A percentile compares a stretch with the other conserved stretches of the same genome.
phyloP scores from a whole-genome alignment of 92 coral and sea anemone genomes.

The Epizoanthus scotinus region DNA sequence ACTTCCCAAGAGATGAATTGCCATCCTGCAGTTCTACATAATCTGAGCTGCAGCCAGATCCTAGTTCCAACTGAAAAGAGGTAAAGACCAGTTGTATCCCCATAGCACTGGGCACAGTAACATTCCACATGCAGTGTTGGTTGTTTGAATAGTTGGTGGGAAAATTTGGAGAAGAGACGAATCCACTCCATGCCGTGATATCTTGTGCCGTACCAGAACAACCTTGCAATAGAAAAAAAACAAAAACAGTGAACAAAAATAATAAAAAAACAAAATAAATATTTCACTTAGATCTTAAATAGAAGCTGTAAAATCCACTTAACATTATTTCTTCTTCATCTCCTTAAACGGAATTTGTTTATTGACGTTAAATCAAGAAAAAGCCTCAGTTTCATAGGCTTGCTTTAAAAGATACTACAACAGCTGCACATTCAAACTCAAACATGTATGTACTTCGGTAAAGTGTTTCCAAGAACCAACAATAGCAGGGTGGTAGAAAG shows the following conservation, averaged over 20 bases:
- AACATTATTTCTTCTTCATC: no score
- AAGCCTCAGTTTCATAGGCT: no score
- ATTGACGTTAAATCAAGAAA: no score
- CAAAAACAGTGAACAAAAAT: neutral
- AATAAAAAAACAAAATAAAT: neutral
- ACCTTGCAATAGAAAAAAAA: neutral
- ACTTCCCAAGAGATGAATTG: neutral
- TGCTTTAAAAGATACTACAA: no score
- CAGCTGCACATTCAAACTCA: no score
- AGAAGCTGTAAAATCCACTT: no score
- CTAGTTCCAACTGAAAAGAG: neutral
- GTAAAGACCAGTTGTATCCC: constrained; percentile 18
- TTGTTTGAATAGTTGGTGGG: constrained; percentile 3
- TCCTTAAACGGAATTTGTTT: no score
- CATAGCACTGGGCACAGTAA: constrained; percentile 9
- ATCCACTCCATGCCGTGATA: constrained; percentile 21
- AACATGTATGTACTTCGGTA: no score
- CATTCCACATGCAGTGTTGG: constrained; percentile 7
- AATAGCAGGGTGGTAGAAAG: no score
- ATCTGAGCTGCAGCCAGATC: neutral
- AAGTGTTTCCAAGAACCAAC: no score
- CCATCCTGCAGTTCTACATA: neutral
- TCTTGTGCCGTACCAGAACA: neutral
- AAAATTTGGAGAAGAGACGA: constrained; percentile 2
- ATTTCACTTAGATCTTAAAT: neutral